phyloP scores from a whole-genome alignment of 2,797 vertebrate species.

The Cossypha polioptera region DNA sequence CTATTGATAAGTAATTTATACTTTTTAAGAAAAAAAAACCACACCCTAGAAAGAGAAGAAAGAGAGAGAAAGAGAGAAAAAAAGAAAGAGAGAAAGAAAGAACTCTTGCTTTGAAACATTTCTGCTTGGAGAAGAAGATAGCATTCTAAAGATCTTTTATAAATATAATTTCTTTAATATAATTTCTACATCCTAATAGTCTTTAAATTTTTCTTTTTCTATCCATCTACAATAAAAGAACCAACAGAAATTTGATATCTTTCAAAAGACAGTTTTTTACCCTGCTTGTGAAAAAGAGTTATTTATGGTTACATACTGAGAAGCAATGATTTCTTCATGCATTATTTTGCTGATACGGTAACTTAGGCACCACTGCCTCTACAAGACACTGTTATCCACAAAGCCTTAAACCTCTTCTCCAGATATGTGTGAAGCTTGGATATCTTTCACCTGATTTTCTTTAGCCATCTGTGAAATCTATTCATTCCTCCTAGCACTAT shows the following conservation, averaged over 20 bases:
- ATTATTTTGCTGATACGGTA: not conserved
- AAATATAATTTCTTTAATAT: not conserved
- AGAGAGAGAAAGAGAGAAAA: too few species aligned
- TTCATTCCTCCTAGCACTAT: not conserved
- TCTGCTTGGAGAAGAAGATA: not conserved
- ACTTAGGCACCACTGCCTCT: not conserved
- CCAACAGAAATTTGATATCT: fast-evolving
- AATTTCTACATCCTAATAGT: not conserved
- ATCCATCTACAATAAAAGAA: not conserved
- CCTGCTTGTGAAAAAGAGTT: not conserved
- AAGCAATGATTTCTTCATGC: not conserved
- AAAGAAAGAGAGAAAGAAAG: too few species aligned
- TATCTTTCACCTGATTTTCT: not conserved
- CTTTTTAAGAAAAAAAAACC: not conserved
- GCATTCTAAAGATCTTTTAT: not conserved
- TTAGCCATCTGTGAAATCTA: not conserved
- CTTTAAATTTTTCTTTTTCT: not conserved
- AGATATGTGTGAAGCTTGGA: not conserved
- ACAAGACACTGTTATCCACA: not conserved
- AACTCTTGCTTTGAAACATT: not conserved
- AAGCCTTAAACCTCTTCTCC: not conserved
- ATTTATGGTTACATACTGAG: fast-evolving
- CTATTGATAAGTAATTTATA: not conserved
- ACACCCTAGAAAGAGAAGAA: too few species aligned
- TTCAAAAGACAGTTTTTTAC: not conserved